A percentile compares a stretch with the other conserved stretches of the same genome.
Evolutionary conservation across 35 echinoderm and acorn worm species (phyloP).

Genomic region (Stichopus chloronotus): DNA sequence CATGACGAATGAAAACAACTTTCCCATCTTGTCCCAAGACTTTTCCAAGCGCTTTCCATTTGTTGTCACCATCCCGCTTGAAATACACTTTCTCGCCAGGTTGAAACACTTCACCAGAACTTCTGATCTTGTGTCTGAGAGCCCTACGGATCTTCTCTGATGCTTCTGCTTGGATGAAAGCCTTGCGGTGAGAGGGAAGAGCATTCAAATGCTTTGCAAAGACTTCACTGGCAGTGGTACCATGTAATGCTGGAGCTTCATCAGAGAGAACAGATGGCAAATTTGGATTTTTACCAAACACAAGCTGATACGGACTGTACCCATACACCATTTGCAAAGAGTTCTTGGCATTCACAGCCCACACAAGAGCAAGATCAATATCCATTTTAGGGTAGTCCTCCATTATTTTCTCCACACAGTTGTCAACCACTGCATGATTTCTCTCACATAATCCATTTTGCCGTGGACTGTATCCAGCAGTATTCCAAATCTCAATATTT

Average conservation of each 20-base stretch:
- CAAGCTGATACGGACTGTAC: constrained; percentile 46
- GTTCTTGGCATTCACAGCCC: constrained; percentile 49
- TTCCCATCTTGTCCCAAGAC: no score
- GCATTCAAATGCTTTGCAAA: constrained; percentile 55
- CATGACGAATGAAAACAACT: no score
- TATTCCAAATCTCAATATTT: constrained; percentile 50
- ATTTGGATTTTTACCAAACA: constrained; percentile 49
- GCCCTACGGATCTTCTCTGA: no score
- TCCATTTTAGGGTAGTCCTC: constrained; percentile 44
- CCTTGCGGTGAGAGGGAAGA: background rate
- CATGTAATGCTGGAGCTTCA: constrained; percentile 41
- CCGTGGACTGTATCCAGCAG: constrained; percentile 23
- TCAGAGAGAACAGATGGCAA: constrained; percentile 40
- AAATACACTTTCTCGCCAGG: no score
- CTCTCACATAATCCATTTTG: constrained; percentile 41
- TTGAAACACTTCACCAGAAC: no score
- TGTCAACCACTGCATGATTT: constrained; percentile 46
- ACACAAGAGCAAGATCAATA: background rate
- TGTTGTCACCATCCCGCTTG: no score
- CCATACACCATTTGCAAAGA: constrained; percentile 42
- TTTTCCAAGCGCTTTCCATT: no score
- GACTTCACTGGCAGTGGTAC: constrained; percentile 27
- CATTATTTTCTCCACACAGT: constrained; percentile 36
- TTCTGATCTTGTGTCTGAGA: no score
- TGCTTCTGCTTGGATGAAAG: no score